Conservation (phyloP, 2,113 vertebrate genomes). For the Ibidorhyncha struthersii region DNA sequence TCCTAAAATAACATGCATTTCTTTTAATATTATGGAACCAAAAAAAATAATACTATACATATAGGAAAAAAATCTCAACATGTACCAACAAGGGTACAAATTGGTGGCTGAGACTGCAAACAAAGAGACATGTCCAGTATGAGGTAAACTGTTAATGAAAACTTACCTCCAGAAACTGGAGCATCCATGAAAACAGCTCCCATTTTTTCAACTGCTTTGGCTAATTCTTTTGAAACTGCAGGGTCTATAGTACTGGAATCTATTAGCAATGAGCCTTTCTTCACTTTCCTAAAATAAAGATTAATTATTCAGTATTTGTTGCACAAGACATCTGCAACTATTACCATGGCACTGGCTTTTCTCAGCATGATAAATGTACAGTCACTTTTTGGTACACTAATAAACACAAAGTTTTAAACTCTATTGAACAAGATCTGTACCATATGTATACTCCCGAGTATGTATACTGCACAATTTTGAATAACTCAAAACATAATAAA, state of each 20-base stretch:
- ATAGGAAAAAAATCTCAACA: neutral
- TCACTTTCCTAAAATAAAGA: slow-evolving; percentile 87
- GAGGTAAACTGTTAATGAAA: neutral
- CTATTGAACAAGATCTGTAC: neutral
- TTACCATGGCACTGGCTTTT: neutral
- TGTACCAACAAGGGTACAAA: neutral
- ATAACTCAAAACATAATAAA: neutral
- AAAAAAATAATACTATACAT: neutral
- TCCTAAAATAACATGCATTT: neutral
- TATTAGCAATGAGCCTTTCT: slow-evolving; percentile 95
- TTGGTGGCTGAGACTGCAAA: neutral
- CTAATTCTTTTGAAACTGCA: slow-evolving; percentile 91
- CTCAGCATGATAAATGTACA: neutral
- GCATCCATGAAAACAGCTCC: slow-evolving; percentile 99
- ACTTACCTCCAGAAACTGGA: slow-evolving; percentile 96
- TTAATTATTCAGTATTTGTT: slow-evolving; percentile 6
- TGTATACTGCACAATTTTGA: neutral
- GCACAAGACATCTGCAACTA: neutral
- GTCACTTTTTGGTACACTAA: neutral
- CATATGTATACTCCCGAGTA: neutral
- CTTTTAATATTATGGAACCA: neutral
- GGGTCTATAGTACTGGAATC: slow-evolving; percentile 99
- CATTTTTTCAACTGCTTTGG: slow-evolving; percentile 91
- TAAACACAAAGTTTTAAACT: neutral
- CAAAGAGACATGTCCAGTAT: neutral